Base-by-base conservation (phyloP, 2,113 vertebrate species). In the Sinocyclocheilus rhinocerous region DNA sequence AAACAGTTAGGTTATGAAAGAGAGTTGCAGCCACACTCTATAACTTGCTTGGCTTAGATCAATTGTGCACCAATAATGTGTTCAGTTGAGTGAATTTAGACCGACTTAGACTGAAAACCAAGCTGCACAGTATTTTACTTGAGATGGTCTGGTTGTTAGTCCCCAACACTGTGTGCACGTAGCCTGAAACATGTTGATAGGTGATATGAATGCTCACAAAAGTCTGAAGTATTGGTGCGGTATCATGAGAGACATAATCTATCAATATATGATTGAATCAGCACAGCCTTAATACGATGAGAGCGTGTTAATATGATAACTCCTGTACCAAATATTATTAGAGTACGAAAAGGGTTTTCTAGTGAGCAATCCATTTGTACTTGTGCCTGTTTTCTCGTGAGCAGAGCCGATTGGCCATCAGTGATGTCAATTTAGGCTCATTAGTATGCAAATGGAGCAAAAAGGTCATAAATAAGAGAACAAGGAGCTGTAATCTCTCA, bases 401-500 rank as follows among this genome's bases (percentile, higher is more conserved):
- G 45, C 45, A 59, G 73, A 67, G 42, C 42, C 20, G 5, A 87
- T 84, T 87, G 65, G 88, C 36, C 69, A 26, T 87, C 85, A 88
- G 83, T 85, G n/a, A 70, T 87, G 79, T 67, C 59, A 11, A 83
- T 88, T 89, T 89, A 87, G 80, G 73, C 65, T 13, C 72, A 83
- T 87, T 89, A 86, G 83, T 87, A 76, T 2, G 13, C 52, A 89
- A 89, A 87, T 57, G 55, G 73, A 48, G 24, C 26, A 86, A 81
- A 59, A 85, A 81, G 85, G 82, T 89, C 79, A 88, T 87, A 81
- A 91, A 91, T 89, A 89, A 90, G 80, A 87, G 22, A 86, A 18
- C 69, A 63, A 84, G 67, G 29, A 89, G 59, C 59, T 78, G 52
- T 85, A 9, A 85, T 52, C 50, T 52, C 50, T 52, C 29, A 29